Evolutionary conservation across 2,113 vertebrate genomes (phyloP).

Genomic region (Etheostoma spectabile): DNA sequence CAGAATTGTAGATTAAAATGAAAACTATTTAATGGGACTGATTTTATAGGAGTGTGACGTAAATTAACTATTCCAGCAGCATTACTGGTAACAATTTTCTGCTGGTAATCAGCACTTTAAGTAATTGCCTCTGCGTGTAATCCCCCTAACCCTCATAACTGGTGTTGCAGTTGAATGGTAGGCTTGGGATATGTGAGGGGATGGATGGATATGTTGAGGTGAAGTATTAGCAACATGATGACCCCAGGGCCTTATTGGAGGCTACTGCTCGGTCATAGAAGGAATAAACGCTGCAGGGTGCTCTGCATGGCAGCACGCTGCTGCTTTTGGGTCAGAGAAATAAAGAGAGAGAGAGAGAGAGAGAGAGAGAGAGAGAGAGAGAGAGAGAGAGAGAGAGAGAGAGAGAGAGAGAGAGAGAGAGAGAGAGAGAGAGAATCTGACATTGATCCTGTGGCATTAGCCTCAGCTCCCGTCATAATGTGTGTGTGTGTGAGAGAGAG

Average conservation of each 20-base stretch:
- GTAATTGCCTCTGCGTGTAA: conserved; percentile 64
- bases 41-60: conserved; percentile 34
- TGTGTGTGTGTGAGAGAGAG: background rate
- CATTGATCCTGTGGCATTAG: conserved; percentile 79
- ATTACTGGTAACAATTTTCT: conserved; percentile 50
- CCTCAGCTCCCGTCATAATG: conserved; percentile 43
- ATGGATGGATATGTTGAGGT: conserved; percentile 30
- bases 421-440: conserved; percentile 54
- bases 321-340: conserved; percentile 73
- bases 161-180: conserved; percentile 36
- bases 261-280: conserved; percentile 64
- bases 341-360: conserved; percentile 31
- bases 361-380: conserved; percentile 31
- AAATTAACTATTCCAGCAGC: conserved; percentile 44
- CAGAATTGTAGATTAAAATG: conserved; percentile 33
- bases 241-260: conserved; percentile 60
- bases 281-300: conserved; percentile 59
- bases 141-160: conserved; percentile 43
- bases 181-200: conserved; percentile 24
- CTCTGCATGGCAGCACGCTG: conserved; percentile 45
- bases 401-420: conserved; percentile 23
- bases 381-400: conserved; percentile 50
- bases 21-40: conserved; percentile 26
- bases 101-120: conserved; percentile 63
- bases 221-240: conserved; percentile 50